A percentile compares a stretch with the other conserved stretches of the same genome.
Evolutionary conservation across 2,888 invertebrate genomes (phyloP).

Genomic region (Loripinus fragilis): DNA sequence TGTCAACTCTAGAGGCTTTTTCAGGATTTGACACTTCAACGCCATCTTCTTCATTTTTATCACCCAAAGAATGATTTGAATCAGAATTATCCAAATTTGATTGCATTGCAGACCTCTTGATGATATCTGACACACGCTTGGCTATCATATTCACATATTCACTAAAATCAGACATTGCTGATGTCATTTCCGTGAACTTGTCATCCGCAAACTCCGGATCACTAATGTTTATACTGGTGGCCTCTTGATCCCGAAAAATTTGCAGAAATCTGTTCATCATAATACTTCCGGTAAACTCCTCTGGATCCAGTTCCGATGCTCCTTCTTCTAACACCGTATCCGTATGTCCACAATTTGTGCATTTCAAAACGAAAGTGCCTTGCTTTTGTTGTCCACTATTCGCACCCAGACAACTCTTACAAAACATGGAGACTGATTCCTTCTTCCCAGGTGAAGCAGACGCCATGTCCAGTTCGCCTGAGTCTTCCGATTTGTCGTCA

Average conservation of each 20-base stretch:
- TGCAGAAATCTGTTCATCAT: constrained; percentile 61
- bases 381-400: constrained; percentile 53
- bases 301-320: constrained; percentile 40
- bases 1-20: background rate
- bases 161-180: constrained; percentile 45
- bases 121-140: constrained; percentile 33
- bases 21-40: background rate
- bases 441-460: constrained; percentile 2
- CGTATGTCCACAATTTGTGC: constrained; percentile 56
- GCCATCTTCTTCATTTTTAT: background rate
- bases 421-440: constrained; percentile 57
- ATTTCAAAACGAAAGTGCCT: constrained; percentile 51
- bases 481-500: background rate
- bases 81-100: background rate
- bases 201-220: constrained; percentile 60
- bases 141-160: constrained; percentile 39
- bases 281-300: constrained; percentile 57
- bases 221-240: constrained; percentile 43
- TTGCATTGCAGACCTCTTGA: background rate
- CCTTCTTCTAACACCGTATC: constrained; percentile 48
- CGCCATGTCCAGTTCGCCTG: background rate
- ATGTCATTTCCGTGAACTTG: constrained; percentile 36
- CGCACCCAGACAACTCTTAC: constrained; percentile 57
- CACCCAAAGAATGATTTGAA: background rate
- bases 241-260: constrained; percentile 57